Evolutionary conservation across 1,140 invertebrate genomes (phyloP).

Genomic region (Conus betulinus): DNA sequence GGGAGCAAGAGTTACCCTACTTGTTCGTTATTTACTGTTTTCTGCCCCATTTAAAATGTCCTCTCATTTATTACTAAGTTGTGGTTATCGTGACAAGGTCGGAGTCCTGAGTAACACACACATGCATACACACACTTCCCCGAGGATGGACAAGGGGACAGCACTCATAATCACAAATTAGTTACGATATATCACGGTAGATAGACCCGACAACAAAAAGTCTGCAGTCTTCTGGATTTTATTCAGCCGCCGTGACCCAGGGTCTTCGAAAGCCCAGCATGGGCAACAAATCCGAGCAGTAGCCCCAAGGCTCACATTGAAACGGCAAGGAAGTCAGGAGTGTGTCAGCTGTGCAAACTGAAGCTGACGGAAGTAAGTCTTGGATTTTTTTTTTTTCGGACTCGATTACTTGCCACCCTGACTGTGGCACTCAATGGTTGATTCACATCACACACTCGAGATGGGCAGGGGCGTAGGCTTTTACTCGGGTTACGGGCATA

Average conservation of each 20-base stretch:
- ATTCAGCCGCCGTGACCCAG: background rate
- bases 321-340: conserved; percentile 93
- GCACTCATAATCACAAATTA: background rate
- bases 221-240: background rate
- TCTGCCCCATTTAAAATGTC: too few relatives aligned
- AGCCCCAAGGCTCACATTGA: conserved; percentile 91
- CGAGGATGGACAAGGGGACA: background rate
- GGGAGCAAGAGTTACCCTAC: too few relatives aligned
- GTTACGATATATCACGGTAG: background rate
- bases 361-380: conserved; percentile 83
- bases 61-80: too few relatives aligned
- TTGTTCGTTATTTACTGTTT: too few relatives aligned
- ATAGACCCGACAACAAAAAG: background rate
- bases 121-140: too few relatives aligned
- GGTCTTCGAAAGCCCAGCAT: conserved; percentile 75
- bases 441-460: too few relatives aligned
- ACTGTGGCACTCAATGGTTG: too few relatives aligned
- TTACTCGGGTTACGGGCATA: too few relatives aligned
- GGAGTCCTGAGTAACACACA: too few relatives aligned
- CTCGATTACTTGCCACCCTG: too few relatives aligned
- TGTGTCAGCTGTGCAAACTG: conserved; percentile 88
- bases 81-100: too few relatives aligned
- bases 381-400: background rate
- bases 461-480: too few relatives aligned
- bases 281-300: conserved; percentile 83